Base-by-base conservation (phyloP, 1,140 invertebrate species). In the Euwallacea similis region DNA sequence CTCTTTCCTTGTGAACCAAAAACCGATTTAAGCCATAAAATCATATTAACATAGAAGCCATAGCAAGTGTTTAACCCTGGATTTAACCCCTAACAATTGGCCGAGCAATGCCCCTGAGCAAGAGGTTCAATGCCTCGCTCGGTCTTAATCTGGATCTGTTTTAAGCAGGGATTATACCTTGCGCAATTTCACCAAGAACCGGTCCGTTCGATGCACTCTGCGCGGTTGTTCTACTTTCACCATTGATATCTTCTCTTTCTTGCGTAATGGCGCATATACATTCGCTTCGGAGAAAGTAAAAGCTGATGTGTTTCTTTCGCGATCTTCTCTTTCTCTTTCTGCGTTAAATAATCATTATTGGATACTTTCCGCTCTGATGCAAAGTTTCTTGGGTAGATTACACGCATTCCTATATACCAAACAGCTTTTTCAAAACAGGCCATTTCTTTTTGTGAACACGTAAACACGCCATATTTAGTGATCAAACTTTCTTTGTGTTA, bases 141-240 rank as follows among this genome's bases (percentile, higher is more conserved):
- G 8, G 44, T 21, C 33, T 21, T 43, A 42, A 33, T 64, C 46
- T 64, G 54, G 69, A 66, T 66, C 60, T 63, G 54, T 42, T 66
- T 55, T 58, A 66, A 15, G 43, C 58, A 33, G 21, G 43, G 50
- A 44, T 66, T 13, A 63, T 65, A 67, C 64, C 71, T 72, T 68
- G 71, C 71, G 70, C 66, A 72, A 72, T 72, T 72, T 74, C 71
- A 72, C 55, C 47, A 63, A 33, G 21, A 33, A 33, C 21, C 21
- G 21, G 46, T 44, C 60, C 71, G 65, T 50, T 68, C 53, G 60
- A 70, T 73, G 61, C 71, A 66, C 70, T 72, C 66, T 43, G 44
- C 33, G 42, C 42, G 15, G 3, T 55, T 64, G 65, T 66, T 60
- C 61, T 64, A 75, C 74, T 74, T 75, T 74, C 74, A 69, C 74